A percentile compares a stretch with the other conserved stretches of the same genome.
Evolutionary conservation across 2,113 vertebrate genomes (phyloP).

Genomic region (Pseudorasbora parva): DNA sequence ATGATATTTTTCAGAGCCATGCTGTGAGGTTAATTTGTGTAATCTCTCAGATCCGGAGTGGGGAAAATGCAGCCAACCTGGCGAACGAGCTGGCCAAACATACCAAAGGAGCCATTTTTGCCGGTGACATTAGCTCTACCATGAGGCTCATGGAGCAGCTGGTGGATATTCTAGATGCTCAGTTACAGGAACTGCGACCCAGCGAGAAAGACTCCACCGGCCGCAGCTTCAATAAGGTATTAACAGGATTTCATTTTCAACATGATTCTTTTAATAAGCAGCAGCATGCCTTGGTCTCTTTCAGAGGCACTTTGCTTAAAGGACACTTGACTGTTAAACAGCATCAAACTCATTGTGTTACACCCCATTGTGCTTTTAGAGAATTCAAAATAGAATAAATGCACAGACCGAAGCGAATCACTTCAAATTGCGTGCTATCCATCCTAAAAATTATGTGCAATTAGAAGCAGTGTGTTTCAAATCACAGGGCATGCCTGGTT

Average conservation of each 20-base stretch:
- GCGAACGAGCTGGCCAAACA: slow-evolving; percentile 97
- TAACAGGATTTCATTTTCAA: slow-evolving; percentile 27
- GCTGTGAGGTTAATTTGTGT: slow-evolving; percentile 77
- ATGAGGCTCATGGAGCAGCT: slow-evolving; percentile 97
- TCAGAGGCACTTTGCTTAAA: neutral
- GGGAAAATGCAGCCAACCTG: slow-evolving; percentile 97
- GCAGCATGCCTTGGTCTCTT: neutral
- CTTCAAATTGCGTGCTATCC: neutral
- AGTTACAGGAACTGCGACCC: slow-evolving; percentile 90
- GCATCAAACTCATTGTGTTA: slow-evolving; percentile 15
- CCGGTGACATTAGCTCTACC: slow-evolving; percentile 94
- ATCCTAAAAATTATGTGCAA: neutral
- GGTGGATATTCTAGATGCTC: slow-evolving; percentile 96
- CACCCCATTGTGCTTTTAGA: slow-evolving; percentile 1
- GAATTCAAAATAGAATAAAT: neutral
- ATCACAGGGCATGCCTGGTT: neutral
- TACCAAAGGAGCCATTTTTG: slow-evolving; percentile 94
- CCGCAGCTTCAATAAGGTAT: slow-evolving; percentile 89
- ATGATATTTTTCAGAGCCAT: slow-evolving; percentile 63
- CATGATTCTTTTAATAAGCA: neutral
- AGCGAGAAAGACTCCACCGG: slow-evolving; percentile 87
- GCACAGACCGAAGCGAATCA: neutral
- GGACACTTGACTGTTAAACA: slow-evolving; percentile 22
- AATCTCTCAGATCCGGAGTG: slow-evolving; percentile 90
- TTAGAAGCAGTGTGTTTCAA: neutral